A percentile compares a stretch with the other conserved stretches of the same genome.
phyloP scores from a whole-genome alignment of 2,113 vertebrate genomes.

The Acanthochromis polyacanthus region DNA sequence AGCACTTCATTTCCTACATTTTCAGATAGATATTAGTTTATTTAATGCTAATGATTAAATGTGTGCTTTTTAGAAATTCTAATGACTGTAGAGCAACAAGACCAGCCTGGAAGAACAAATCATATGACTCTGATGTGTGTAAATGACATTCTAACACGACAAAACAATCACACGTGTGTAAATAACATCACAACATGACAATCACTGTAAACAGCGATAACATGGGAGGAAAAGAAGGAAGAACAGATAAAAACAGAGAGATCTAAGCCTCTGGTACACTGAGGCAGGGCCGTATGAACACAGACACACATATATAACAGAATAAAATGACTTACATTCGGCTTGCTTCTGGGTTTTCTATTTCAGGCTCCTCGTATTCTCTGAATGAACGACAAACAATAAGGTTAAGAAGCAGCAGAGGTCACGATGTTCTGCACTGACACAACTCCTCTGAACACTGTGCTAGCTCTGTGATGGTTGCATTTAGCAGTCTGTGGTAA shows the following conservation, averaged over 20 bases:
- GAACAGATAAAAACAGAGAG: background rate
- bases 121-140: too few species aligned
- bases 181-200: too few species aligned
- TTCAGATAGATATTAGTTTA: too few species aligned
- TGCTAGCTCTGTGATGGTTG: too few species aligned
- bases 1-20: too few species aligned
- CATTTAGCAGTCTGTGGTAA: background rate
- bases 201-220: too few species aligned
- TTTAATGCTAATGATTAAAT: too few species aligned
- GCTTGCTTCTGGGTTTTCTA: slow-evolving; percentile 98
- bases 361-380: slow-evolving; percentile 91
- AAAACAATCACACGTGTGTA: too few species aligned
- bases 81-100: too few species aligned
- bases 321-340: slow-evolving; percentile 91
- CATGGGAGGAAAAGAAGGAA: slow-evolving; percentile 13
- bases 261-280: background rate
- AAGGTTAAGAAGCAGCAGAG: slow-evolving; percentile 4
- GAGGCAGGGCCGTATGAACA: background rate
- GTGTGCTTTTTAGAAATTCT: too few species aligned
- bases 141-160: too few species aligned
- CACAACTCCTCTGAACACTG: background rate
- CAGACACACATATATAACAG: rapidly evolving
- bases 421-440: slow-evolving; percentile 23
- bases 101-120: too few species aligned
- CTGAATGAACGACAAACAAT: slow-evolving; percentile 57